Percentiles rank a stretch among this genome's conserved stretches.
phyloP scores from a whole-genome alignment of 2,113 vertebrate species.

The Dermatemys mawii region DNA sequence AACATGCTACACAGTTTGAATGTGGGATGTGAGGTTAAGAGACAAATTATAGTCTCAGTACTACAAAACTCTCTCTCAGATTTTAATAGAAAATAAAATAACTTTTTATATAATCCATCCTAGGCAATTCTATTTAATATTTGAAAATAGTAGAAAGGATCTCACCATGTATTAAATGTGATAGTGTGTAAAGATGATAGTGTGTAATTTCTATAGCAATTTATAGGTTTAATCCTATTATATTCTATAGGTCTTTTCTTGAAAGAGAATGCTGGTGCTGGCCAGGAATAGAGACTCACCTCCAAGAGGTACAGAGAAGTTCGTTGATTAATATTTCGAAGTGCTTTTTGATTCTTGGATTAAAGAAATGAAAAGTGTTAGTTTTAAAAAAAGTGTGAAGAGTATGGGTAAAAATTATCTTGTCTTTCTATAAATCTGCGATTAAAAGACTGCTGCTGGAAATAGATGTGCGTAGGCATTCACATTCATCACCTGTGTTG shows the following conservation, averaged over 20 bases:
- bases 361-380: neutral
- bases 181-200: no score
- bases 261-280: neutral
- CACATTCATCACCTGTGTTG: neutral
- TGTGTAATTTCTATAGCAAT: neutral
- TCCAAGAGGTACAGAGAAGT: rapidly evolving
- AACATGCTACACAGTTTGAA: neutral
- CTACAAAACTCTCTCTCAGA: neutral
- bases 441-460: neutral
- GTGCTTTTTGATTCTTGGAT: neutral
- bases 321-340: neutral
- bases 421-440: neutral
- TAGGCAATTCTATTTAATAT: neutral
- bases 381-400: neutral
- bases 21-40: neutral
- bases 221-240: neutral
- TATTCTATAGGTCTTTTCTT: neutral
- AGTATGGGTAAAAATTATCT: neutral
- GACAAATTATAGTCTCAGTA: neutral
- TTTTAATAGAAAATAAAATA: neutral
- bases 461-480: rapidly evolving
- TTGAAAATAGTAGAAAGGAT: neutral
- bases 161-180: neutral
- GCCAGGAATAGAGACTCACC: neutral
- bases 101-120: neutral